Conservation (phyloP, 2,888 invertebrate genomes). For the Erynnis tages region DNA sequence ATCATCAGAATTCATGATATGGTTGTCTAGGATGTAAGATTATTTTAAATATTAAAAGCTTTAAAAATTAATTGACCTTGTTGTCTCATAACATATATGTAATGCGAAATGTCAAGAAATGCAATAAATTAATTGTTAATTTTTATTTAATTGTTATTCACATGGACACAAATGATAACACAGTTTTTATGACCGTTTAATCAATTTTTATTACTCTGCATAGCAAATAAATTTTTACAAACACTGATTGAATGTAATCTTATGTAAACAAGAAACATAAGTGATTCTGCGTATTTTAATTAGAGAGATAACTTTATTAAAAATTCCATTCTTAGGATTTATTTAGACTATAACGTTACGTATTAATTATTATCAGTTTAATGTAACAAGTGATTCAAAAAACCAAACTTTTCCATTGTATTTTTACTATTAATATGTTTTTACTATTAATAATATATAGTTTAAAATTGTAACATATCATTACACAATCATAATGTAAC, state of each 20-base stretch:
- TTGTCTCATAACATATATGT: background rate
- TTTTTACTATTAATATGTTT: too few species aligned
- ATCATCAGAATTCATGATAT: too few species aligned
- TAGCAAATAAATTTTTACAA: conserved; percentile 18
- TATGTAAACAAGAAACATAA: conserved; percentile 23
- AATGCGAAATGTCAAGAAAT: background rate
- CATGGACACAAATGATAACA: conserved; percentile 40
- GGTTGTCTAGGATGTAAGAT: too few species aligned
- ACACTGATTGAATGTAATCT: conserved; percentile 22
- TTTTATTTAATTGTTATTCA: conserved; percentile 20
- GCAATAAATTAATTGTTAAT: too few species aligned
- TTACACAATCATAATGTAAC: too few species aligned
- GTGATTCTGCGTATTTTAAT: conserved; percentile 14
- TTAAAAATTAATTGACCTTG: background rate
- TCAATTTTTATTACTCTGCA: conserved; percentile 27
- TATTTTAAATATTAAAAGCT: too few species aligned
- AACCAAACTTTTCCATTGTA: too few species aligned
- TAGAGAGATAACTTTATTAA: conserved; percentile 11
- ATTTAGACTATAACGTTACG: too few species aligned
- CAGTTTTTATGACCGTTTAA: conserved; percentile 31
- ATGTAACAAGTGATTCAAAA: too few species aligned
- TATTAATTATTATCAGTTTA: too few species aligned
- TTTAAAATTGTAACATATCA: too few species aligned
- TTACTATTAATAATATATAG: too few species aligned
- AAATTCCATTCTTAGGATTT: background rate